phyloP scores from a whole-genome alignment of 2,113 vertebrate genomes.

The Zeus faber region DNA sequence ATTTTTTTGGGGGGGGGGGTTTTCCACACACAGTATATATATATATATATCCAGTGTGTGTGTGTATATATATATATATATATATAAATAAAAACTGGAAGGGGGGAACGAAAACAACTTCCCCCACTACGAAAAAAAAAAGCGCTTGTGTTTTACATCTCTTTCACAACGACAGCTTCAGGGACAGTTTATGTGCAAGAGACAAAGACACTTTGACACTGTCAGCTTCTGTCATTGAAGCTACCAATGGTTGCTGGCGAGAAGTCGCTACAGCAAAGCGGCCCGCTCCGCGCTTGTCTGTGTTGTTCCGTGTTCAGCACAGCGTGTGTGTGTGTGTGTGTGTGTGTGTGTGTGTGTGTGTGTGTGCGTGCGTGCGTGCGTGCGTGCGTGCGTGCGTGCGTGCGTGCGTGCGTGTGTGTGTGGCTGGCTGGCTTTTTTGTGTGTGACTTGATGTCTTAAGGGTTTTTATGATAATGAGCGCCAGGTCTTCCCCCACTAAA shows the following conservation, averaged over 20 bases:
- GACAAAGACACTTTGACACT: slow-evolving; percentile 76
- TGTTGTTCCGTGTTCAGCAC: background rate
- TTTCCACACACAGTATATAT: too few relatives aligned
- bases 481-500: slow-evolving; percentile 72
- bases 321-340: slow-evolving; percentile 22
- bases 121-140: slow-evolving; percentile 51
- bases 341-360: slow-evolving; percentile 5
- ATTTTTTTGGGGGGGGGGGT: slow-evolving; percentile 31
- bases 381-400: slow-evolving; percentile 29
- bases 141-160: slow-evolving; percentile 68
- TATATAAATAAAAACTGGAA: slow-evolving; percentile 66
- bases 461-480: slow-evolving; percentile 81
- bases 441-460: slow-evolving; percentile 71
- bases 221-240: slow-evolving; percentile 74
- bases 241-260: slow-evolving; percentile 37
- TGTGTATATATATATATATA: background rate
- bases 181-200: slow-evolving; percentile 78
- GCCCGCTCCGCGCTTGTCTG: slow-evolving; percentile 34
- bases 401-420: slow-evolving; percentile 22
- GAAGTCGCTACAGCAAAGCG: slow-evolving; percentile 41
- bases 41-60: background rate
- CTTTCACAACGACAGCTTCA: slow-evolving; percentile 74
- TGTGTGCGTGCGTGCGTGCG: background rate
- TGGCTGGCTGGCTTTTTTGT: slow-evolving; percentile 58
- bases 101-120: too few relatives aligned